Base-by-base conservation (phyloP, 2,888 invertebrate species). In the Drosophila flavopinicola region DNA sequence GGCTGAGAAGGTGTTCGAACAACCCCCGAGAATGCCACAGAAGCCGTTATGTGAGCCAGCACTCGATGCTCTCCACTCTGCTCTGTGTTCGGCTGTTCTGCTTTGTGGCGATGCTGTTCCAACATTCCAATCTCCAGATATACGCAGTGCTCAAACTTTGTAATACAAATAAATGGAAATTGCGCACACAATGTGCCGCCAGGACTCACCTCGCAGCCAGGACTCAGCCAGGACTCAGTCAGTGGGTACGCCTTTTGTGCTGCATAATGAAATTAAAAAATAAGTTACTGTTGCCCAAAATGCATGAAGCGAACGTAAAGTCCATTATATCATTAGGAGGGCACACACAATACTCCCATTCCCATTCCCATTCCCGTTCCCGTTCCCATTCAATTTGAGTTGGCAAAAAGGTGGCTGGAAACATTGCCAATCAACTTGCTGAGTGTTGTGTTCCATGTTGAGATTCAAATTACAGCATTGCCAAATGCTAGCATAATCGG, bases 261-360 rank as follows among this genome's bases (percentile, higher is more conserved):
- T 58, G 70, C 78, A 79, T 88, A 88, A 88, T 90, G 89, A 90
- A 90, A 88, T 88, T 88, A 88, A 87, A 90, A 90, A 89, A 66
- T 86, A 88, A 86, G 89, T 88, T 85, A 89, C 90, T 82, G 87
- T 89, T 88, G 87, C 89, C 71, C 60, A 56, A 38, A 67, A 69
- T 77, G 65, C 80, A 69, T 65, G 80, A 47, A 72, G 60, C 78
- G 84, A 42, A n/a, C n/a, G n/a, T n/a, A 79, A 67, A 80, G 73
- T 69, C 74, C 88, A 88, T 86, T 88, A 86, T 88, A 77, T 78
- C 85, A 86, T 88, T 86, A 86, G 76, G 63, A 88, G 73, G 49
- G 57, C 66, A 61, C 53, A 70, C n/a, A n/a, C n/a, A 67, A 30
- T 29, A 56, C 15, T 66, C 39, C 52, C 63, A 71, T 59, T 72